Evolutionary conservation across 1,140 invertebrate species (phyloP).

Genomic region (Nixonia krombeini): DNA sequence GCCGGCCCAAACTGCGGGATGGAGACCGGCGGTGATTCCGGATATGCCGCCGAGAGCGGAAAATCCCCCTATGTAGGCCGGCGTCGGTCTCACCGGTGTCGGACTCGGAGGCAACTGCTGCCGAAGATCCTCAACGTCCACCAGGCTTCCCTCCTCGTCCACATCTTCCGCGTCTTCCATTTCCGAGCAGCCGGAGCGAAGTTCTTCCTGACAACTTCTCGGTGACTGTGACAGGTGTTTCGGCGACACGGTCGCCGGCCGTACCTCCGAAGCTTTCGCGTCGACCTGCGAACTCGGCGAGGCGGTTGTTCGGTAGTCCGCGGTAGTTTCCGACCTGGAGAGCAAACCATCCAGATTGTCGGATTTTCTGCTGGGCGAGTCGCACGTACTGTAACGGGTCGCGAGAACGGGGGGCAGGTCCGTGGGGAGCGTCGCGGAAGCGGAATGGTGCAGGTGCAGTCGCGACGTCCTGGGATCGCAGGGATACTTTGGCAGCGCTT

Average conservation of each 20-base stretch:
- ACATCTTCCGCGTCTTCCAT: slow-evolving; percentile 53
- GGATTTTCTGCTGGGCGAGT: slow-evolving; percentile 7
- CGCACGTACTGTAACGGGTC: slow-evolving; percentile 4
- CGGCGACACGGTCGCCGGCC: slow-evolving; percentile 12
- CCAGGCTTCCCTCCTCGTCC: slow-evolving; percentile 61
- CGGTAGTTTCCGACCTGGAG: slow-evolving; percentile 11
- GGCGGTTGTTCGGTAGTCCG: slow-evolving; percentile 2
- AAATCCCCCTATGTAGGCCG: slow-evolving; percentile 62
- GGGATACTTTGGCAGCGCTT: slow-evolving; percentile 29
- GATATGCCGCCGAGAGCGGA: slow-evolving; percentile 54
- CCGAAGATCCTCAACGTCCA: slow-evolving; percentile 65
- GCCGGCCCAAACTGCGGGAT: slow-evolving; percentile 60
- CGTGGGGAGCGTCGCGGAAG: slow-evolving; percentile 14
- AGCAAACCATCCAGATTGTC: slow-evolving; percentile 14
- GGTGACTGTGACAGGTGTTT: slow-evolving; percentile 48
- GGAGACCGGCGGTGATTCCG: slow-evolving; percentile 51
- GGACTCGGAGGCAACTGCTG: slow-evolving; percentile 45
- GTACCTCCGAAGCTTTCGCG: slow-evolving; percentile 5
- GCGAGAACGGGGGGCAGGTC: slow-evolving; percentile 4
- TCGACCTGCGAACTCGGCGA: slow-evolving; percentile 10
- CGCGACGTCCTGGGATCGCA: slow-evolving; percentile 38
- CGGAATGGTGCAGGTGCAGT: slow-evolving; percentile 2
- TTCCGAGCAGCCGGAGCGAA: slow-evolving; percentile 57
- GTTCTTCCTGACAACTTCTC: slow-evolving; percentile 53
- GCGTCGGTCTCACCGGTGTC: slow-evolving; percentile 61